These are phyloP conservation scores for Zaprionus kolodkinae DNA, from an alignment of 1,140 invertebrate species.

Conservation along the genomic window DNA sequence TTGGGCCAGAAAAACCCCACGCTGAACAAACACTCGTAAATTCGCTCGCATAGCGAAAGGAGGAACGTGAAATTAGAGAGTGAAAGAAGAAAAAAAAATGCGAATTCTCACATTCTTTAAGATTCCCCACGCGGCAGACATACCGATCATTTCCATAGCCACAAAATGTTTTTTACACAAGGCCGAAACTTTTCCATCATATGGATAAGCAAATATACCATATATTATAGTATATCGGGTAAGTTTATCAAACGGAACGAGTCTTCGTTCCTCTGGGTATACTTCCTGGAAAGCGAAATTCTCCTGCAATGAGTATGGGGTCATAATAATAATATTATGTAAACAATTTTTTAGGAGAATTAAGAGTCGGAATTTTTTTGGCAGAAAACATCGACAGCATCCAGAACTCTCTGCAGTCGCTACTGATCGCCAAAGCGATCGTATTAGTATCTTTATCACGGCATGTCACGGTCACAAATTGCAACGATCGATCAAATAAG, in stretches of 20 bases:
- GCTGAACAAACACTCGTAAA: conserved; percentile 52
- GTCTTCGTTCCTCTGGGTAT: conserved; percentile 18
- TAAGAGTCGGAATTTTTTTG: conserved; percentile 45
- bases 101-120: not conserved
- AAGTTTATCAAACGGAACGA: conserved; percentile 51
- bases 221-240: no score
- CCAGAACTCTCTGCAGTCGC: conserved; percentile 39
- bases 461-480: conserved; percentile 74
- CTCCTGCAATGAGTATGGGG: conserved; percentile 16
- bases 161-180: conserved; percentile 45
- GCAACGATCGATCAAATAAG: conserved; percentile 78
- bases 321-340: conserved; percentile 36
- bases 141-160: conserved; percentile 31
- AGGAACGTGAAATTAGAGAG: not conserved
- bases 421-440: conserved; percentile 65
- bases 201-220: conserved; percentile 8
- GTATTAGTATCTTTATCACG: conserved; percentile 81
- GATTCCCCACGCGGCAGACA: conserved; percentile 3
- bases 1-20: conserved; percentile 45
- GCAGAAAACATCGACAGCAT: conserved; percentile 28
- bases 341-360: conserved; percentile 60
- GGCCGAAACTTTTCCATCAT: conserved; percentile 62
- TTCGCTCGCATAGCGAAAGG: conserved; percentile 7
- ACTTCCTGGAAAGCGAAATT: conserved; percentile 70
- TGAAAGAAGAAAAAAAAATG: not conserved